Base-by-base conservation (phyloP, 2,113 vertebrate species). In the Glaucidium brasilianum region DNA sequence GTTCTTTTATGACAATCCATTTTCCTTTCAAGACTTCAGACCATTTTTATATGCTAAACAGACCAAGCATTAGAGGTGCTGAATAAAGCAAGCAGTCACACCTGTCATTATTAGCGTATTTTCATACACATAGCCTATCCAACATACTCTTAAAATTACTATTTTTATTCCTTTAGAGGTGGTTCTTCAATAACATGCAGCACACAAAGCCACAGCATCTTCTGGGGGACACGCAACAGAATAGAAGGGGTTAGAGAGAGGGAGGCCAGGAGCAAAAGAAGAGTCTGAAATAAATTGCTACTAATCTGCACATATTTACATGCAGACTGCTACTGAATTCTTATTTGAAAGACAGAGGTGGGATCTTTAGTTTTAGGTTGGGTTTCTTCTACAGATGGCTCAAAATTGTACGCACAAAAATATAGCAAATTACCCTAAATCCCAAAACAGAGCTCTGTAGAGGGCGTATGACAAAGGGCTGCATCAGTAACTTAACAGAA, bases 1-100 rank as follows among this genome's bases (percentile, higher is more conserved):
- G 79, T 71, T 95, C 88, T 94, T 93, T 52, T 25, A 30, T 56
- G 78, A 90, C 71, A 90, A 75, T 11, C 29, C 39, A 9, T 85
- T 90, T 76, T 79, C 53, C 34, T 85, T 93, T 90, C 22, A 80
- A 80, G 34, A 39, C 16, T 71, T 79, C 76, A 83, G 35, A 88
- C 19, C 26, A 4, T 47, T 90, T 93, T 86, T 84, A 34, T 43
- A 58, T 30, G 55, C 43, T 52, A 26, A 90, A 62, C 11, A 77
- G 59, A 41, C 39, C 41, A 69, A 32, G 63, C 55, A 59, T n/a
- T 13, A 66, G 23, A 19, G n/a, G 8, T 52, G 35, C 45, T 68
- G 67, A 92, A 88, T 47, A 91, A 83, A 94, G 49, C 27, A 88
- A 59, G 60, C 17, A 74, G 41, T 56, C 82, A 45, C 22, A 85